A percentile compares a stretch with the other conserved stretches of the same genome.
These are phyloP conservation scores for Ophion ellenae DNA, from an alignment of 2,888 invertebrate species.

Conservation along the genomic window DNA sequence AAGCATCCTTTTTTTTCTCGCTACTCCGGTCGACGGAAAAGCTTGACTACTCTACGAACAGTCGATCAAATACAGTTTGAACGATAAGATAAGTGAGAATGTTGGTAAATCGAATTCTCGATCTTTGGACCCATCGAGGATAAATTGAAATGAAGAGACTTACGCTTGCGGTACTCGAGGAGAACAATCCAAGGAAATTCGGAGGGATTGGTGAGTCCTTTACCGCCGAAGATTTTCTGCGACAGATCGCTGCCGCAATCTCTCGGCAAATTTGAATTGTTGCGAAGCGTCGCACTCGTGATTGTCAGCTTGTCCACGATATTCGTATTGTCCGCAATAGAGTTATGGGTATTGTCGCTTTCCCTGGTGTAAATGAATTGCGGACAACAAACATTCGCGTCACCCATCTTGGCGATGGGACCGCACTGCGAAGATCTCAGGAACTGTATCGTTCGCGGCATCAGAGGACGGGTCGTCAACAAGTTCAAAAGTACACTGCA, in stretches of 20 bases:
- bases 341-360: no score
- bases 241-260: background rate
- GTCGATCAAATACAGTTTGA: no score
- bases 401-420: background rate
- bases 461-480: background rate
- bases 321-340: no score
- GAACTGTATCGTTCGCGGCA: background rate
- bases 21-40: no score
- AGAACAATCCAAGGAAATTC: background rate
- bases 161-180: background rate
- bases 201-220: background rate
- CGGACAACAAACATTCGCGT: background rate
- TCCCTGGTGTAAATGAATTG: no score
- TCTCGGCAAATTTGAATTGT: background rate
- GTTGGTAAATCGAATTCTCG: no score
- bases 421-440: background rate
- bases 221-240: background rate
- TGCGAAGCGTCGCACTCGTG: background rate
- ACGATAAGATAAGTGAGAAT: no score
- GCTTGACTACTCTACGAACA: no score
- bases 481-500: background rate
- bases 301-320: no score
- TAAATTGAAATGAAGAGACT: background rate
- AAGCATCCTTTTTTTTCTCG: no score
- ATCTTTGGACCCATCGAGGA: no score